Evolutionary conservation across 2,888 invertebrate genomes (phyloP).

Genomic region (Zhuqinia jingwanae): DNA sequence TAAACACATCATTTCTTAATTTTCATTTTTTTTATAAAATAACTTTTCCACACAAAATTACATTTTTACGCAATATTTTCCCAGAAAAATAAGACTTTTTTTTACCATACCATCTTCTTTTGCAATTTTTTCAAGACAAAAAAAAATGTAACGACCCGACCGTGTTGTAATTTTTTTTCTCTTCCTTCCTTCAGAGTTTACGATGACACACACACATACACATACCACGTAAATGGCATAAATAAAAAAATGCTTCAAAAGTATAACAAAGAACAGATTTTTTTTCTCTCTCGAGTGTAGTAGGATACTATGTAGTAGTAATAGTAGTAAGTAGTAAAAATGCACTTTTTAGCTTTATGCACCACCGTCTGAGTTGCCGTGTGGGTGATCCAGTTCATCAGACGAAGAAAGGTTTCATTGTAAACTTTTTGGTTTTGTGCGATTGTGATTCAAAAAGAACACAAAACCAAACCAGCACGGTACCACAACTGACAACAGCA

Average conservation of each 20-base stretch:
- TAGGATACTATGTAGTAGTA: not conserved
- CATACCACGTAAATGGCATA: slow-evolving; percentile 35
- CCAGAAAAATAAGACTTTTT: not conserved
- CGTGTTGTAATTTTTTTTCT: not conserved
- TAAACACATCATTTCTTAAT: too few species aligned
- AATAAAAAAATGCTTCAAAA: slow-evolving; percentile 39
- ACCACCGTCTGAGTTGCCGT: slow-evolving; percentile 26
- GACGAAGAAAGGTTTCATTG: slow-evolving; percentile 51
- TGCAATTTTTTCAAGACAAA: slow-evolving; percentile 15
- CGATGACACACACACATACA: slow-evolving; percentile 35
- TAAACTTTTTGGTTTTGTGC: slow-evolving; percentile 42
- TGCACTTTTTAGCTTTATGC: slow-evolving; percentile 1
- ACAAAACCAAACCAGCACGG: slow-evolving; percentile 34
- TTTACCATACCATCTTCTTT: not conserved
- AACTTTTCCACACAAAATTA: slow-evolving; percentile 20
- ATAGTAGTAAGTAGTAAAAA: too few species aligned
- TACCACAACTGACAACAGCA: slow-evolving; percentile 11
- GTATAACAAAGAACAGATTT: slow-evolving; percentile 44
- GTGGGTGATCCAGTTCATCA: slow-evolving; percentile 66
- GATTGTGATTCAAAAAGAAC: slow-evolving; percentile 1
- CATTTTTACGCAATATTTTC: slow-evolving; percentile 6
- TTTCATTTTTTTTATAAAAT: slow-evolving; percentile 7
- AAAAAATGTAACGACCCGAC: not conserved
- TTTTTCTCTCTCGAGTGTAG: not conserved
- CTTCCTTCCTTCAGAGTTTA: slow-evolving; percentile 37